A percentile compares a stretch with the other conserved stretches of the same genome.
These are phyloP conservation scores for Rhyacophila evoluta DNA, from an alignment of 2,888 invertebrate genomes.

Conservation along the genomic window DNA sequence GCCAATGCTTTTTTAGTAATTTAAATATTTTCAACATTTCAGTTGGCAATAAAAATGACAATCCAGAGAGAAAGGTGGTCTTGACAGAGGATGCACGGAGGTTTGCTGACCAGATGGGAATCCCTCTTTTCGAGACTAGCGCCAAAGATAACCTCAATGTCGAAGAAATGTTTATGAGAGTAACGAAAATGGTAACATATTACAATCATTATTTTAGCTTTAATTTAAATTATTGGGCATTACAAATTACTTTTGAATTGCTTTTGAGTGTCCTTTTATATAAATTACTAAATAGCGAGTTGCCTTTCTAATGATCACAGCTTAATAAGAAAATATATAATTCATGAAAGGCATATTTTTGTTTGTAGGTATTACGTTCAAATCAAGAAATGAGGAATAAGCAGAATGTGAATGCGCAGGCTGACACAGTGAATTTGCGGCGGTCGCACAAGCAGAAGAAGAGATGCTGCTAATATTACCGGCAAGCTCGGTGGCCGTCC, in stretches of 20 bases:
- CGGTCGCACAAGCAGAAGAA: slow-evolving; percentile 74
- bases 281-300: too few relatives aligned
- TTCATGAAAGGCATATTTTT: neutral
- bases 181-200: slow-evolving; percentile 72
- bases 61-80: slow-evolving; percentile 94
- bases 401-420: slow-evolving; percentile 75
- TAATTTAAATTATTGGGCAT: too few relatives aligned
- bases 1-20: too few relatives aligned
- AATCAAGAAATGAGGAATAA: slow-evolving; percentile 85
- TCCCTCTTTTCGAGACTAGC: slow-evolving; percentile 97
- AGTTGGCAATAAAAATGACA: slow-evolving; percentile 98
- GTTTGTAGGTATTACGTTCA: slow-evolving; percentile 84
- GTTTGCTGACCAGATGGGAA: slow-evolving; percentile 98
- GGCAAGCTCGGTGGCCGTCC: slow-evolving; percentile 28
- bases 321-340: too few relatives aligned
- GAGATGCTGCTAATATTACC: slow-evolving; percentile 71
- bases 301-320: neutral
- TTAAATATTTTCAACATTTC: slow-evolving; percentile 60
- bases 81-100: slow-evolving; percentile 96
- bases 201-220: too few relatives aligned
- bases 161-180: slow-evolving; percentile 91
- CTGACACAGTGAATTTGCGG: slow-evolving; percentile 80
- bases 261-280: too few relatives aligned
- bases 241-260: too few relatives aligned
- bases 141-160: slow-evolving; percentile 99